These are phyloP conservation scores for Neostethus bicornis DNA, from an alignment of 2,797 vertebrate species.

Conservation along the genomic window DNA sequence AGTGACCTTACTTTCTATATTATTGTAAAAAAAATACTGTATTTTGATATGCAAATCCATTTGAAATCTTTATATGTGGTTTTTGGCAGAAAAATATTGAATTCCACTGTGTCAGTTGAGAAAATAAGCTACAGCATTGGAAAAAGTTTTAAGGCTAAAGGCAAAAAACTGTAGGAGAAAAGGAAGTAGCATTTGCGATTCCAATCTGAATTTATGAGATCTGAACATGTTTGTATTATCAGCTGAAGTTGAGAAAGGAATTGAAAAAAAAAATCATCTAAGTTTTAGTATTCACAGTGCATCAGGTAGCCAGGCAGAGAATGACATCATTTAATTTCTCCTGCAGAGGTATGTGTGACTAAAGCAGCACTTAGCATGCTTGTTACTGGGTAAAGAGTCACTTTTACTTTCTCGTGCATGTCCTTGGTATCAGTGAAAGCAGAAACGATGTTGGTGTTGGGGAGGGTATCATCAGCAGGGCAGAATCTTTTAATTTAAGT, in stretches of 20 bases:
- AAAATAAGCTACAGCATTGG: neutral
- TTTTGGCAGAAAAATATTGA: neutral
- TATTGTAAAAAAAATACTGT: too few species aligned
- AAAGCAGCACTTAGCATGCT: constrained; percentile 22
- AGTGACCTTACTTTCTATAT: too few species aligned
- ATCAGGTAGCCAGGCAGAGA: neutral
- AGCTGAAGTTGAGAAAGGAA: constrained; percentile 3
- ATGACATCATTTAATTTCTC: constrained; percentile 1
- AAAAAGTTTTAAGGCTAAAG: neutral
- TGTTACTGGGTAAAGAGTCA: constrained; percentile 6
- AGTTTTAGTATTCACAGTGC: neutral
- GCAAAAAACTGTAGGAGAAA: neutral
- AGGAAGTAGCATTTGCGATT: constrained; percentile 9
- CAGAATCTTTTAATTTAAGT: constrained; percentile 47
- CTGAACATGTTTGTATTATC: neutral
- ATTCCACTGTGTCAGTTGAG: neutral
- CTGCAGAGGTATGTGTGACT: constrained; percentile 11
- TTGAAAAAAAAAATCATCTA: neutral
- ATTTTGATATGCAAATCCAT: neutral
- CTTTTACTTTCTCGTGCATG: constrained; percentile 16
- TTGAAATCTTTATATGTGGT: neutral
- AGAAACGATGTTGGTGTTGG: constrained; percentile 22
- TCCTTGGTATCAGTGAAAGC: constrained; percentile 13
- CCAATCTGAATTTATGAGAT: neutral
- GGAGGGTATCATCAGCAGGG: constrained; percentile 20